Conservation (phyloP, 1,140 invertebrate genomes). For the Drosophila pseudoobscura region DNA sequence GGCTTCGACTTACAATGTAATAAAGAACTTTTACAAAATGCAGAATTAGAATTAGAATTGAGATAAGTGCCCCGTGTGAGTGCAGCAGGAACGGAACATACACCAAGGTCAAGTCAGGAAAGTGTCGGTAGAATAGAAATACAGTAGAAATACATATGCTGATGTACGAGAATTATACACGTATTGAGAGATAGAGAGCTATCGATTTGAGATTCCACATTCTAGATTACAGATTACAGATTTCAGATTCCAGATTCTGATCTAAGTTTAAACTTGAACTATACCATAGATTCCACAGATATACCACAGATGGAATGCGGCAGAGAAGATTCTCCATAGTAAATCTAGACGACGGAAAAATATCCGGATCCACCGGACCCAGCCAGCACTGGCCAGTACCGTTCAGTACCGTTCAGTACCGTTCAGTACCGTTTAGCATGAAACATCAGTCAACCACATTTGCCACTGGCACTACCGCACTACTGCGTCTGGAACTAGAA, state of each 20-base stretch:
- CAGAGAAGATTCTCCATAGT: slow-evolving; percentile 25
- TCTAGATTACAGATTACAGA: neutral
- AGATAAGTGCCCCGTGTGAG: slow-evolving; percentile 23
- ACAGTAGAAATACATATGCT: too few relatives aligned
- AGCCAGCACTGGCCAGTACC: too few relatives aligned
- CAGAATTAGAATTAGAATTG: slow-evolving; percentile 9
- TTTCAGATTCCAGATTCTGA: neutral
- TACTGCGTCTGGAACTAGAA: too few relatives aligned
- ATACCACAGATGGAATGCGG: slow-evolving; percentile 32
- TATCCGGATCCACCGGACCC: too few relatives aligned
- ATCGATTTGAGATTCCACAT: slow-evolving; percentile 44
- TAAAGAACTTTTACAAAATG: slow-evolving; percentile 17
- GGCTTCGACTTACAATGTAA: neutral
- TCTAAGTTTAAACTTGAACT: slow-evolving; percentile 5
- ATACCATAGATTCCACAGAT: slow-evolving; percentile 12
- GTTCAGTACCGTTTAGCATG: neutral
- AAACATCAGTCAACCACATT: slow-evolving; percentile 13
- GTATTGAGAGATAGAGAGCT: slow-evolving; percentile 16
- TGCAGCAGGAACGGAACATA: slow-evolving; percentile 23
- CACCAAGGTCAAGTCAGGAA: slow-evolving; percentile 18
- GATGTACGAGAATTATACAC: too few relatives aligned
- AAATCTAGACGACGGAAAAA: too few relatives aligned
- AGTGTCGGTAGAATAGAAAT: too few relatives aligned
- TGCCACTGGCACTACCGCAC: too few relatives aligned
- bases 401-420: too few relatives aligned